phyloP scores from a whole-genome alignment of 2,888 invertebrate species.

The Notocelia uddmanniana region DNA sequence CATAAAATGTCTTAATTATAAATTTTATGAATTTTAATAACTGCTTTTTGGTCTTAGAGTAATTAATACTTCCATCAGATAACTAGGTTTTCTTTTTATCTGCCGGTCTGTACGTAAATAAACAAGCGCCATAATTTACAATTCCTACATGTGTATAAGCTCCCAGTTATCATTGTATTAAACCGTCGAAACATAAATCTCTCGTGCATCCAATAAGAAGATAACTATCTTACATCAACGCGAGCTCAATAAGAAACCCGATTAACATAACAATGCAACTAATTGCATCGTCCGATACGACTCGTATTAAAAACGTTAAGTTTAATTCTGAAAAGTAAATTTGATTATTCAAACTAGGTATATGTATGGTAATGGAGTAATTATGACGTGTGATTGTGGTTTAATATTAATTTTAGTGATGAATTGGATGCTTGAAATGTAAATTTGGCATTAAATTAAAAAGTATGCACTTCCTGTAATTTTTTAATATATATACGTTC shows the following conservation, averaged over 20 bases:
- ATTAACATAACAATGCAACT: conserved; percentile 55
- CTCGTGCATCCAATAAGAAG: conserved; percentile 52
- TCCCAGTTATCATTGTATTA: conserved; percentile 43
- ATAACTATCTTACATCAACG: conserved; percentile 53
- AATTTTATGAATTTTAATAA: not conserved
- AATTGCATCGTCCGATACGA: conserved; percentile 51
- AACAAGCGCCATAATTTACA: conserved; percentile 34
- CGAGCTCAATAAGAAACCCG: conserved; percentile 51
- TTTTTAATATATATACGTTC: not conserved
- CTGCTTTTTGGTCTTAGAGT: not conserved
- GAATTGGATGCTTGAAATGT: conserved; percentile 8
- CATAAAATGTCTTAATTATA: not conserved
- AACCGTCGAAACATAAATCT: conserved; percentile 51
- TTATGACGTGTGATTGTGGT: conserved; percentile 38
- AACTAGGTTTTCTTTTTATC: conserved; percentile 13
- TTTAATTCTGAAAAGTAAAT: conserved; percentile 42
- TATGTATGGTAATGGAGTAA: conserved; percentile 42
- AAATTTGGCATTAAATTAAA: not conserved
- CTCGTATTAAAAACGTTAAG: conserved; percentile 45
- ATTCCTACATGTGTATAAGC: conserved; percentile 38
- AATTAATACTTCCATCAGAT: conserved; percentile 25
- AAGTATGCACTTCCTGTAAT: not conserved
- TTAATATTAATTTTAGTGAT: conserved; percentile 10
- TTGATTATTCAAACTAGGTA: conserved; percentile 40
- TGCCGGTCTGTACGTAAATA: conserved; percentile 14